Conservation (phyloP, 1,140 invertebrate genomes). For the Zophobas morio region DNA sequence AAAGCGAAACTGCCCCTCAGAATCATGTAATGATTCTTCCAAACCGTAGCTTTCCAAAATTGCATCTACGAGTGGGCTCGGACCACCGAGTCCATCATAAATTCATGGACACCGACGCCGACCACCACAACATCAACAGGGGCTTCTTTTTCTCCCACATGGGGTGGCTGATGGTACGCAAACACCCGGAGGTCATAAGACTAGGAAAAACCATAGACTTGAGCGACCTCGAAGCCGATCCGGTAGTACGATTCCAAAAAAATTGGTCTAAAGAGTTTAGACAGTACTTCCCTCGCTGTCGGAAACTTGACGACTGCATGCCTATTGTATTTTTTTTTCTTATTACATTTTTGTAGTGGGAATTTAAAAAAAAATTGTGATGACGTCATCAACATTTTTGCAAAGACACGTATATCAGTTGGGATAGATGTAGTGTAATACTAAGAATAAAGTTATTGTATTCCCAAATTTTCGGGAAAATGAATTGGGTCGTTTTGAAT, state of each 20-base stretch:
- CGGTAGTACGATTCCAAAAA: constrained; percentile 80
- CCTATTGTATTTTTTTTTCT: no score
- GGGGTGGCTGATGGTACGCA: constrained; percentile 75
- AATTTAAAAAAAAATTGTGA: no score
- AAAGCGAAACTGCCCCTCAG: constrained; percentile 76
- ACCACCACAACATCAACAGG: constrained; percentile 88
- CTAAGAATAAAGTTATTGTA: no score
- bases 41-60: constrained; percentile 78
- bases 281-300: no score
- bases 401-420: no score
- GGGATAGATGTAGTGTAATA: no score
- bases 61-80: constrained; percentile 79
- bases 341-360: no score
- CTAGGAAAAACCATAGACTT: constrained; percentile 76
- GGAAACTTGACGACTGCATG: no score
- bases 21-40: constrained; percentile 70
- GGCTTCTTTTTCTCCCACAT: constrained; percentile 80
- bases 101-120: constrained; percentile 1
- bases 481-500: no score
- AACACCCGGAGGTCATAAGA: constrained; percentile 75
- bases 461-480: no score
- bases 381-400: no score
- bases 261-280: constrained; percentile 62
- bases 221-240: constrained; percentile 73
- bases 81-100: constrained; percentile 78